Evolutionary conservation across 2,113 vertebrate genomes (phyloP), one percentile per base, ranked within the genome.

Genomic region (Fregetta grallaria): DNA sequence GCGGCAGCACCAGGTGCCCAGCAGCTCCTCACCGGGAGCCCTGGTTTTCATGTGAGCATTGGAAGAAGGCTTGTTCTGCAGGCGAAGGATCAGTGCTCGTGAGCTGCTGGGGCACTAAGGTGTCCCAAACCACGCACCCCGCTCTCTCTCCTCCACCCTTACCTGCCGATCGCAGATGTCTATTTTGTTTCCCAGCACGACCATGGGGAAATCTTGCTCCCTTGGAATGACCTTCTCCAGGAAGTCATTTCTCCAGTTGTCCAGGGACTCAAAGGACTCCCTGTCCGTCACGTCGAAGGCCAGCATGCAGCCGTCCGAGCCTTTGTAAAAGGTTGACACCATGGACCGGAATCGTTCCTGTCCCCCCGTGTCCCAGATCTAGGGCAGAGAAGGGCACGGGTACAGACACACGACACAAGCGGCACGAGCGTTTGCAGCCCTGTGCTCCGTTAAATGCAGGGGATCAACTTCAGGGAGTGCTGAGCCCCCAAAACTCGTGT

Each of bases 361-460:
- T 42, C 98, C 98, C 4, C 98, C 98, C 0, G 98, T 98, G 96
- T 99, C 98, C 98, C 98, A 99, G 90, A 98, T 98, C 98, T 99
- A 93, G 34, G 77, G 56, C 68, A 81, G 75, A 94, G 75, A 80
- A 96, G 59, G 95, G 29, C 65, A 96, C 9, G 3, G 50, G 13
- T 25, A 25, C 23, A 53, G 63, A 40, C 27, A n/a, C 40, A 52
- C 0, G 0, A 1, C 26, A 17, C 0, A 0, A 21, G 65, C 9
- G 13, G 61, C 4, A 4, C 0, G 11, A 42, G 15, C 15, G 29
- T 45, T 47, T 25, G 42, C 55, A 55, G 68, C 68, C 40, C 68
- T 21, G 20, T 6, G 38, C 47, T 49, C 42, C 2, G 10, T 11
- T 23, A 10, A 42, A 36, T 49, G 62, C 59, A 10, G 15, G 40